Evolutionary conservation across 2,888 invertebrate genomes (phyloP), one percentile per base, ranked within the genome.

Genomic region (Protophormia terraenovae): DNA sequence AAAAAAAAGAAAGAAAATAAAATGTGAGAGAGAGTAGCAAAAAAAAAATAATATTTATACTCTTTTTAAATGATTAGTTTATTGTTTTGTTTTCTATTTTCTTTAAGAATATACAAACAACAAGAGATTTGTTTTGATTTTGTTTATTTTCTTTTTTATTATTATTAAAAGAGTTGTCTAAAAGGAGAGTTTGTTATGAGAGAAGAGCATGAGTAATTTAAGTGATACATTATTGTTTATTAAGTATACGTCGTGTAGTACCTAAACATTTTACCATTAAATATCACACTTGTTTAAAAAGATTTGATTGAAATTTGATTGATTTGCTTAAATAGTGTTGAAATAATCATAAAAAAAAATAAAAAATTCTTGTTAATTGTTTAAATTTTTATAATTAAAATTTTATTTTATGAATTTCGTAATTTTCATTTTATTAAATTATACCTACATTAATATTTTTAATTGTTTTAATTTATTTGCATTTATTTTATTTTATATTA

Each of bases 171-270:
- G n/a, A 58, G n/a, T 62, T 32, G 32, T 24, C 14, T n/a, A 8
- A 10, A 6, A 3, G 4, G 27, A 38, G 7, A 24, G 22, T 45
- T 22, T 22, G 45, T 45, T 6, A 10, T 50, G n/a, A 38, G 35
- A 38, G 29, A 24, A n/a, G n/a, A 24, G 35, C 19, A 38, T 53
- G 53, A 72, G 32, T 64, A 58, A 66, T 45, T 7, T 24, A 32
- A 53, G 45, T 83, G 45, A 50, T 47, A 64, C 62, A 6, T 41
- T 22, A 64, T 64, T 14, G 29, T 75, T 62, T 58, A 69, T 79
- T 79, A 69, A 69, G 64, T 80, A 80, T 76, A 62, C 69, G 64
- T 58, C 60, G 41, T 71, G 71, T 62, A 47, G 24, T 79, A 19
- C 19, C 5, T n/a, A 58, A 73, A 66, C n/a, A 19, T 47, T 45